A percentile compares a stretch with the other conserved stretches of the same genome.
These are phyloP conservation scores for Acleris cristana DNA, from an alignment of 2,888 invertebrate species.

Conservation along the genomic window DNA sequence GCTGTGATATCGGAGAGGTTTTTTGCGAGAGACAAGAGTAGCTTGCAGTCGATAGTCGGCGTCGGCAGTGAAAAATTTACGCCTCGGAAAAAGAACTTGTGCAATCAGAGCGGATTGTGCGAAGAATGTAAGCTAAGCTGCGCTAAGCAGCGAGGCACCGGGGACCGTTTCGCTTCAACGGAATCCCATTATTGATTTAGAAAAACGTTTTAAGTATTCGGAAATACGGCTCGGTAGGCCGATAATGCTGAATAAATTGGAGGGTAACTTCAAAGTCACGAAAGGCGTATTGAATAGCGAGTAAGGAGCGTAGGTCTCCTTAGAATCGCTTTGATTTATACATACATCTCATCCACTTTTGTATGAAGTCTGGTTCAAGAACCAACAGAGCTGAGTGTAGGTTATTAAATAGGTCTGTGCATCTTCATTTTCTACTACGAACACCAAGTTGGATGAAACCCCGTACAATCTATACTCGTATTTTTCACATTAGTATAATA, in stretches of 20 bases:
- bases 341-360: neutral
- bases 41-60: constrained; percentile 14
- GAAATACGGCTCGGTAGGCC: constrained; percentile 31
- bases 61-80: constrained; percentile 58
- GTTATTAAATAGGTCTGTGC: too few relatives aligned
- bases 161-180: constrained; percentile 54
- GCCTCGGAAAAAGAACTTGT: constrained; percentile 69
- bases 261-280: constrained; percentile 15
- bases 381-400: too few relatives aligned
- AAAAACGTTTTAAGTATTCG: constrained; percentile 28
- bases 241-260: constrained; percentile 25
- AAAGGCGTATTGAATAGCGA: neutral
- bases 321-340: neutral
- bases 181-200: constrained; percentile 62
- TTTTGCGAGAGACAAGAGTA: constrained; percentile 30
- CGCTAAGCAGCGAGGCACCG: constrained; percentile 57
- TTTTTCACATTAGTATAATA: too few relatives aligned
- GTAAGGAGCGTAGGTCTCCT: neutral
- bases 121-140: constrained; percentile 65
- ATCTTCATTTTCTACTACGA: too few relatives aligned
- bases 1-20: constrained; percentile 19
- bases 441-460: too few relatives aligned
- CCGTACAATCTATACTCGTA: too few relatives aligned
- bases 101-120: constrained; percentile 77
- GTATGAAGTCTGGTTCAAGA: neutral